Conservation (phyloP, 1,140 invertebrate genomes). For the Megalopta genalis region DNA sequence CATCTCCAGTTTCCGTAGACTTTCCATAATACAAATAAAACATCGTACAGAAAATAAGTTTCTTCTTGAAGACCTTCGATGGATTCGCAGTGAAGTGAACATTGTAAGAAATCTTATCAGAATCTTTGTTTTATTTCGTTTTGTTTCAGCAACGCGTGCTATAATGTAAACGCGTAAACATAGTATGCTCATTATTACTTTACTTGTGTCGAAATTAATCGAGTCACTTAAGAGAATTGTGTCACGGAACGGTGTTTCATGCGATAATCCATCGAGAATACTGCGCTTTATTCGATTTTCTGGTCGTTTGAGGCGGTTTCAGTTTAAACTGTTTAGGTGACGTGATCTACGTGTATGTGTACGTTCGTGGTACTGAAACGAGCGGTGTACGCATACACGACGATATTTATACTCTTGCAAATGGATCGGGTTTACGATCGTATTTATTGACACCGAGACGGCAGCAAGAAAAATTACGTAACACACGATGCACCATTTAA, state of each 20-base stretch:
- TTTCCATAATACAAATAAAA: too few relatives aligned
- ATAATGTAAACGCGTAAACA: too few relatives aligned
- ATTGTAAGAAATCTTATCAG: too few relatives aligned
- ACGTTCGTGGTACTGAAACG: background rate
- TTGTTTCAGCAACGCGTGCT: too few relatives aligned
- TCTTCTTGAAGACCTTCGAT: too few relatives aligned
- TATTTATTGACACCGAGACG: conserved; percentile 15
- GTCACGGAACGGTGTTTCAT: background rate
- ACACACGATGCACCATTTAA: conserved; percentile 13
- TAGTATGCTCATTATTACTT: background rate
- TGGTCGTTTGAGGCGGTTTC: conserved; percentile 7
- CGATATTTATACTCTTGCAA: conserved; percentile 16
- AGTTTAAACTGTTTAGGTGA: conserved; percentile 20
- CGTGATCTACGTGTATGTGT: background rate
- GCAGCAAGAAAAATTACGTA: background rate
- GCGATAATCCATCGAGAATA: conserved; percentile 10
- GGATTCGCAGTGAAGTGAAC: too few relatives aligned
- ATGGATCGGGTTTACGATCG: conserved; percentile 32
- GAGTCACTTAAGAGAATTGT: conserved; percentile 1
- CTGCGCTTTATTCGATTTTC: conserved; percentile 20
- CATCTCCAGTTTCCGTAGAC: too few relatives aligned
- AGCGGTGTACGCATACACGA: background rate
- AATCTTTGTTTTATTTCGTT: too few relatives aligned
- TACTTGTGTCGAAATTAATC: background rate
- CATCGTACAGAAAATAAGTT: too few relatives aligned